Conservation (phyloP, 92 coral and sea anemone species). For the Desmophyllum pertusum region DNA sequence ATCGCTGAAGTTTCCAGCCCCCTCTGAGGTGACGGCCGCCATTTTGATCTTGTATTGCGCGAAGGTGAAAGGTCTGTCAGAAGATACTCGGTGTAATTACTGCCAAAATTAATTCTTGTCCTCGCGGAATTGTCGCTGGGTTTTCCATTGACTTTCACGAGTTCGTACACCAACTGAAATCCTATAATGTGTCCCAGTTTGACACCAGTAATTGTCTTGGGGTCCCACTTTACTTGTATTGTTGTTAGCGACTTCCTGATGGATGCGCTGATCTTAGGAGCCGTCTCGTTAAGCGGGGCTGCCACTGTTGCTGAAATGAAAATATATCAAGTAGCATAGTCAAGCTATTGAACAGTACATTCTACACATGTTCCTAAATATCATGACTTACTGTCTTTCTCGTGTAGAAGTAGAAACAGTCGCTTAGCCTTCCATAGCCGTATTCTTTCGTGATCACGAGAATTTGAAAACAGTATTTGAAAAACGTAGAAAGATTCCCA, state of each 20-base stretch:
- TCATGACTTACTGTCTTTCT: not conserved
- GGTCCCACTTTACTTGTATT: slow-evolving; percentile 30
- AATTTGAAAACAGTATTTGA: slow-evolving; percentile 23
- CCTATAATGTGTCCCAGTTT: slow-evolving; percentile 3
- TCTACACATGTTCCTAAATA: too few relatives aligned
- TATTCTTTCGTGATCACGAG: not conserved
- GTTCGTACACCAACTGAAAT: slow-evolving; percentile 1
- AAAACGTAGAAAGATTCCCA: not conserved
- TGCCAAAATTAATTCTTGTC: not conserved
- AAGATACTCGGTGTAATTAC: not conserved
- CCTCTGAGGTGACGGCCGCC: slow-evolving; percentile 10
- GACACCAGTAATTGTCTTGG: not conserved
- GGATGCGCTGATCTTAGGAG: slow-evolving; percentile 37
- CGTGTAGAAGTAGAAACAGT: slow-evolving; percentile 6
- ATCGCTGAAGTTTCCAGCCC: slow-evolving; percentile 15
- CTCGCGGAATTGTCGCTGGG: not conserved
- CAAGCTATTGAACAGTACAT: too few relatives aligned
- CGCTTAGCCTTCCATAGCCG: not conserved
- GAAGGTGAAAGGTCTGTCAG: slow-evolving; percentile 27
- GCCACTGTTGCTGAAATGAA: not conserved
- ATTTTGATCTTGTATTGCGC: slow-evolving; percentile 19
- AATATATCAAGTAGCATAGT: too few relatives aligned
- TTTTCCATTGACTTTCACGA: slow-evolving; percentile 23
- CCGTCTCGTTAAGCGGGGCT: not conserved
- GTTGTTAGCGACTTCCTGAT: slow-evolving; percentile 18